Evolutionary conservation across 2,113 vertebrate genomes (phyloP).

Genomic region (Hippocampus mohnikei): DNA sequence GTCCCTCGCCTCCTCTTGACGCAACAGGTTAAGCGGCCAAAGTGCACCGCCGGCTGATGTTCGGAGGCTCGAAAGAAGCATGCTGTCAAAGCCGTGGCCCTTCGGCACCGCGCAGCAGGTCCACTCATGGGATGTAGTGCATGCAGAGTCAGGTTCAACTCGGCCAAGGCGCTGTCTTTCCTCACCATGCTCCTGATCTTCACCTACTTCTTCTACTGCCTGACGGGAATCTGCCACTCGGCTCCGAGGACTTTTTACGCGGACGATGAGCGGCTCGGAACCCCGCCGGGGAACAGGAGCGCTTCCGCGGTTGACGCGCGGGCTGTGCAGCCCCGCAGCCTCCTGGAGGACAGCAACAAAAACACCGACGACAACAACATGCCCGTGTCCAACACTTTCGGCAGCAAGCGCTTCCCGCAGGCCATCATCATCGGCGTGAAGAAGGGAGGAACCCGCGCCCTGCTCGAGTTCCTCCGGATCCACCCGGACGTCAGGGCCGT

Average conservation of each 20-base stretch:
- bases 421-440: constrained; percentile 77
- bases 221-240: constrained; percentile 69
- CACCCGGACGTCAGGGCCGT: constrained; percentile 78
- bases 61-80: constrained; percentile 52
- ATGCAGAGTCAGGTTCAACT: constrained; percentile 66
- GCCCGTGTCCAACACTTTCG: constrained; percentile 64
- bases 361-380: constrained; percentile 20
- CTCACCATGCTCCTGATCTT: constrained; percentile 77
- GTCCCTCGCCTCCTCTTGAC: constrained; percentile 12
- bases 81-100: constrained; percentile 59
- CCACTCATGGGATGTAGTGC: constrained; percentile 81
- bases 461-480: constrained; percentile 78
- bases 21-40: constrained; percentile 53
- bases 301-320: constrained; percentile 21
- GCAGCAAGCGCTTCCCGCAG: constrained; percentile 70
- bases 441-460: constrained; percentile 77
- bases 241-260: constrained; percentile 51
- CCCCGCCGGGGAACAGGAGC: constrained; percentile 28
- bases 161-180: constrained; percentile 69
- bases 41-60: constrained; percentile 12
- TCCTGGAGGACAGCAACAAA: constrained; percentile 17
- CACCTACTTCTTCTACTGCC: constrained; percentile 78
- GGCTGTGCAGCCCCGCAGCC: constrained; percentile 8
- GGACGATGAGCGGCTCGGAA: constrained; percentile 42
- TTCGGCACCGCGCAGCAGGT: constrained; percentile 58